These are phyloP conservation scores for Thomomys bottae DNA, from an alignment of 2,113 vertebrate species.

Conservation along the genomic window DNA sequence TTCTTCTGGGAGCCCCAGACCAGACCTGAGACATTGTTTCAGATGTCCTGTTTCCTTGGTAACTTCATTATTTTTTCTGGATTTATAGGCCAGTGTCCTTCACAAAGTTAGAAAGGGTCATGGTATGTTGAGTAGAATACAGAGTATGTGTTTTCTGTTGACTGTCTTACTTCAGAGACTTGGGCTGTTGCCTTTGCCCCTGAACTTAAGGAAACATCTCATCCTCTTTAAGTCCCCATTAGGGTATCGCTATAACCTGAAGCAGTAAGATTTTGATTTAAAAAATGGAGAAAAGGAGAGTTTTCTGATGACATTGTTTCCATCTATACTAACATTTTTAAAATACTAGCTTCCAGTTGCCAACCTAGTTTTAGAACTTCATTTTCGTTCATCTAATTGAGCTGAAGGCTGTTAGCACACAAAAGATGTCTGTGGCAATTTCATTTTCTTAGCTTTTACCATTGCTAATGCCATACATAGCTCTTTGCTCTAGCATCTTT, in stretches of 20 bases:
- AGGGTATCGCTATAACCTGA: neutral
- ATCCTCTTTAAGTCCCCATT: neutral
- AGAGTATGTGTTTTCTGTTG: neutral
- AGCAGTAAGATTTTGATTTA: neutral
- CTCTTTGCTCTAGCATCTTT: neutral
- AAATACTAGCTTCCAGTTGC: neutral
- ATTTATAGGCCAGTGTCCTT: neutral
- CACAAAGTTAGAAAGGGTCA: neutral
- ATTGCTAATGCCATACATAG: neutral
- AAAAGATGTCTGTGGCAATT: slow-evolving; percentile 22
- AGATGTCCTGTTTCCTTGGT: neutral
- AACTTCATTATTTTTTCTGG: neutral
- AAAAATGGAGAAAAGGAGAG: neutral
- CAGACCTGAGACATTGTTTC: neutral
- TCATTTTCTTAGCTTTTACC: neutral
- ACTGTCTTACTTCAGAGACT: neutral
- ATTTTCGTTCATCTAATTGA: slow-evolving; percentile 9
- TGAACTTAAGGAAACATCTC: neutral
- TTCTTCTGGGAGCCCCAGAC: neutral
- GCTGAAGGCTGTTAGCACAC: neutral
- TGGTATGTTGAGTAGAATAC: too few species aligned
- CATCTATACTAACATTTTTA: neutral
- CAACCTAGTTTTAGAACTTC: slow-evolving; percentile 44
- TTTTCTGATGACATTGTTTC: slow-evolving; percentile 8
- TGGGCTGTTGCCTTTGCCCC: neutral